Conservation (phyloP, 2,888 invertebrate species). For the Lasioglossum marginatum region DNA sequence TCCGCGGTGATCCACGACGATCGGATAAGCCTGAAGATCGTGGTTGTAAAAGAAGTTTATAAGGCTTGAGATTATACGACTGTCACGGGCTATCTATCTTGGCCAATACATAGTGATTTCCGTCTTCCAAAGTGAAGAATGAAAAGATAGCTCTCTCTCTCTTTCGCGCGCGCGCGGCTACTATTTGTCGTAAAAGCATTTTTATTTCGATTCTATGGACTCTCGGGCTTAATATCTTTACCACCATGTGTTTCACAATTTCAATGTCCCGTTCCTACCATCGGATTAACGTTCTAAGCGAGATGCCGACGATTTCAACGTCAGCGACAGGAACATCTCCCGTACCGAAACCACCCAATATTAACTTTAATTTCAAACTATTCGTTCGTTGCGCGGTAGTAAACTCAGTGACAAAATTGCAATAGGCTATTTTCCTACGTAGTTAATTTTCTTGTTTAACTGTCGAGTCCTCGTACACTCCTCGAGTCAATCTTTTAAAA, state of each 20-base stretch:
- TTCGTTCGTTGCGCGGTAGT: background rate
- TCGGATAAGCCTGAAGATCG: slow-evolving; percentile 52
- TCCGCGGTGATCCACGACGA: slow-evolving; percentile 56
- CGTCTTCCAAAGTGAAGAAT: slow-evolving; percentile 18
- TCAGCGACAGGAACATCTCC: background rate
- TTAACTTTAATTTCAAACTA: background rate
- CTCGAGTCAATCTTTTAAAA: background rate
- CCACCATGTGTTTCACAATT: background rate
- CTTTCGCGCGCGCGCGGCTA: background rate
- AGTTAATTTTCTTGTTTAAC: background rate
- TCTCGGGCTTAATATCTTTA: slow-evolving; percentile 1
- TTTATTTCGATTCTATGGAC: slow-evolving; percentile 7
- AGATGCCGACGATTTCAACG: background rate
- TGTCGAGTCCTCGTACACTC: background rate
- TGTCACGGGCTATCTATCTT: slow-evolving; percentile 46
- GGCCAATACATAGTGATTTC: slow-evolving; percentile 30
- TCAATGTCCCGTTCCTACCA: background rate
- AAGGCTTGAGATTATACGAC: slow-evolving; percentile 50
- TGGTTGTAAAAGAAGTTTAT: slow-evolving; percentile 51
- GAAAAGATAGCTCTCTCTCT: slow-evolving; percentile 21
- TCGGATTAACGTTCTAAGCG: background rate
- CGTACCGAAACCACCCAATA: background rate
- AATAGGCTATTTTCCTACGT: background rate
- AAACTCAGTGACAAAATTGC: background rate
- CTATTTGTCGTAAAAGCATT: slow-evolving; percentile 17